Conservation (phyloP, 2,888 invertebrate species). For the Morinoia aosen region DNA sequence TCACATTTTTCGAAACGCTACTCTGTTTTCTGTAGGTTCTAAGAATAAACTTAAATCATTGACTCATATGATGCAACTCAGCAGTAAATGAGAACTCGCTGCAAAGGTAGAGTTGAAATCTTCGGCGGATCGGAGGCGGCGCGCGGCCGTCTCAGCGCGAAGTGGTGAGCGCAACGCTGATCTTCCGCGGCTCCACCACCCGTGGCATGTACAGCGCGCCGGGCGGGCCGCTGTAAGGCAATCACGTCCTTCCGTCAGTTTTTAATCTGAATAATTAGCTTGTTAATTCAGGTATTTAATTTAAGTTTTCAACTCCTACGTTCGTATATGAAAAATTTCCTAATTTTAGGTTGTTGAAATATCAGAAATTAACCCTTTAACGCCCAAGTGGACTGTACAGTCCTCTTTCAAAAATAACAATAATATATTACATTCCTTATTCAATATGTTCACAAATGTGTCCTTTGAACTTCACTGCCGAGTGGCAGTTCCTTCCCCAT, state of each 20-base stretch:
- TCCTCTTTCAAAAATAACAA: too few relatives aligned
- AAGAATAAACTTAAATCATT: background rate
- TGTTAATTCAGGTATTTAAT: too few relatives aligned
- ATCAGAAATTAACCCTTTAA: too few relatives aligned
- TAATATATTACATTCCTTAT: too few relatives aligned
- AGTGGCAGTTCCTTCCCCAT: too few relatives aligned
- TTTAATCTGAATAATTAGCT: too few relatives aligned
- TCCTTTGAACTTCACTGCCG: too few relatives aligned
- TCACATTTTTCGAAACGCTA: background rate
- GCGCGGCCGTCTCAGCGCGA: background rate
- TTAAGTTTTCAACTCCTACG: too few relatives aligned
- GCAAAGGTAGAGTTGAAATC: background rate
- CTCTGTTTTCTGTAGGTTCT: background rate
- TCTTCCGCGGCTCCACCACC: constrained; percentile 32
- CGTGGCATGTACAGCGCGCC: constrained; percentile 22
- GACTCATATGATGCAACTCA: background rate
- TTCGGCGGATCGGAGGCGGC: background rate
- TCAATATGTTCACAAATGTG: too few relatives aligned
- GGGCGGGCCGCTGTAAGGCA: background rate
- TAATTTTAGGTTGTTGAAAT: too few relatives aligned
- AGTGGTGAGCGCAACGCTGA: constrained; percentile 1
- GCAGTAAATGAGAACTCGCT: background rate
- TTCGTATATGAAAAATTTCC: too few relatives aligned
- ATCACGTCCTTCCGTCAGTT: background rate
- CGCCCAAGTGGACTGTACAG: too few relatives aligned